Percentiles rank a stretch among this genome's conserved stretches.
Conservation (phyloP, 2,113 vertebrate species). For the Garra rufa region DNA sequence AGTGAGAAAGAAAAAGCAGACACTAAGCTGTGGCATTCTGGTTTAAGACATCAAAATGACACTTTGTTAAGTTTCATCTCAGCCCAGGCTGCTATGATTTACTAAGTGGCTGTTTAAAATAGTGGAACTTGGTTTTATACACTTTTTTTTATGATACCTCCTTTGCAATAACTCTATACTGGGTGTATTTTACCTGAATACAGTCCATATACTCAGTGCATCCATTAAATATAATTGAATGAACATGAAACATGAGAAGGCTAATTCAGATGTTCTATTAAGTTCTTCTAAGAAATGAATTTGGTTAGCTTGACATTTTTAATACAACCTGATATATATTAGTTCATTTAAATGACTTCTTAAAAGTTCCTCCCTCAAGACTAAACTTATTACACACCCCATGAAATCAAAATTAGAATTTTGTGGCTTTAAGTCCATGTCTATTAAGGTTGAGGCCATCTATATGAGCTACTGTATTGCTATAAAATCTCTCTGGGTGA, state of each 20-base stretch:
- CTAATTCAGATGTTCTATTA: neutral
- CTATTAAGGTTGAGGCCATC: neutral
- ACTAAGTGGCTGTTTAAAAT: neutral
- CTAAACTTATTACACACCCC: neutral
- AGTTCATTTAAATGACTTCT: neutral
- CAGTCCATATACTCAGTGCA: neutral
- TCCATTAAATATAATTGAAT: neutral
- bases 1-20: constrained; percentile 6
- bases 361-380: neutral
- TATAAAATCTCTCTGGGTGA: neutral
- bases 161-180: neutral
- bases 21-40: neutral
- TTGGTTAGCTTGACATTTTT: neutral
- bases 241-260: neutral
- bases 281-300: neutral
- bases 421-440: neutral
- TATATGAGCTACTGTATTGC: neutral
- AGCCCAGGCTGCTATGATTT: constrained; percentile 15
- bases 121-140: neutral
- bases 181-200: neutral
- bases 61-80: constrained; percentile 17
- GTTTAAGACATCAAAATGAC: constrained; percentile 12
- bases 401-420: neutral
- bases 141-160: neutral
- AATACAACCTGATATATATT: neutral